Percentiles rank a stretch among this genome's conserved stretches.
These are phyloP conservation scores for Poecilia gillii DNA, from an alignment of 2,797 vertebrate species.

Conservation along the genomic window DNA sequence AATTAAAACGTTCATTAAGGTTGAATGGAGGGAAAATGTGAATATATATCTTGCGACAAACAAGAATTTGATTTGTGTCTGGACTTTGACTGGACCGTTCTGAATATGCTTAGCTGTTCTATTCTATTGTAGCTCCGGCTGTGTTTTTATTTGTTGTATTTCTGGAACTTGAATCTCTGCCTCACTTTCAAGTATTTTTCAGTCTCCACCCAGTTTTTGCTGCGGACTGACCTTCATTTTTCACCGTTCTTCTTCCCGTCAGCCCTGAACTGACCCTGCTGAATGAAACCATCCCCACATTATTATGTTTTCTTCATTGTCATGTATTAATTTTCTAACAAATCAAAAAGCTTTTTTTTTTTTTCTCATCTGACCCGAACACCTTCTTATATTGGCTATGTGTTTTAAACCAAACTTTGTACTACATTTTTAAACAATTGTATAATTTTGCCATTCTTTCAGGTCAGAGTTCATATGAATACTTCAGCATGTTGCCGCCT, in stretches of 20 bases:
- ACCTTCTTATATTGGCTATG: not conserved
- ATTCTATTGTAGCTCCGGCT: not conserved
- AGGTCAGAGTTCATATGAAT: not conserved
- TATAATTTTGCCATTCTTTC: not conserved
- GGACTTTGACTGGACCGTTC: not conserved
- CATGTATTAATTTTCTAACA: not conserved
- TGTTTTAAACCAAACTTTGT: not conserved
- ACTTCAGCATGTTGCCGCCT: not conserved
- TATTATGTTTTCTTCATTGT: not conserved
- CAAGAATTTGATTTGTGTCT: not conserved
- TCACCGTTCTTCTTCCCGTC: not conserved
- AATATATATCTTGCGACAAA: not conserved
- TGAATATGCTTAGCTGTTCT: not conserved
- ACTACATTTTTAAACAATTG: not conserved
- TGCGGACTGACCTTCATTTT: not conserved
- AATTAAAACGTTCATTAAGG: not conserved
- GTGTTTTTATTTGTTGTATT: not conserved
- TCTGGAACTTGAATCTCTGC: not conserved
- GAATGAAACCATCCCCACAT: not conserved
- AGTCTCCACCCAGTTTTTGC: not conserved
- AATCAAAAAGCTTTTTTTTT: not conserved
- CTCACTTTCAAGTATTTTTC: not conserved
- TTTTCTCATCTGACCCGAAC: not conserved
- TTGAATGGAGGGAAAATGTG: not conserved
- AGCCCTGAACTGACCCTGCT: not conserved